Conservation (phyloP, 2,797 vertebrate genomes). For the Gymnothorax javanicus region DNA sequence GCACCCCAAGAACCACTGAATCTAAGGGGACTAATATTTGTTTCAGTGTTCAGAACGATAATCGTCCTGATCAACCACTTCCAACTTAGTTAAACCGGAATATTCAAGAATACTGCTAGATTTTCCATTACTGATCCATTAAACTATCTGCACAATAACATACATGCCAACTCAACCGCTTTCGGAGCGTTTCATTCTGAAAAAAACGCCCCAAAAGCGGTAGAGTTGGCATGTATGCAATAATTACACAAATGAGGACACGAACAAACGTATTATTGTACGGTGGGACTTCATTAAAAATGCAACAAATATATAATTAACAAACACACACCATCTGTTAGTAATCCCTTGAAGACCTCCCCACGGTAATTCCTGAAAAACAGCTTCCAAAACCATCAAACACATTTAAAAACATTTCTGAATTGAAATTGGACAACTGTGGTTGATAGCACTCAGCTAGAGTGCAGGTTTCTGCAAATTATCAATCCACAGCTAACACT, state of each 20-base stretch:
- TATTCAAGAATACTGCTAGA: background rate
- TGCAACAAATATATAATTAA: background rate
- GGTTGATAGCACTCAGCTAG: background rate
- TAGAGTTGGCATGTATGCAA: no score
- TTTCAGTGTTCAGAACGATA: background rate
- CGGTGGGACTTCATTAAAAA: background rate
- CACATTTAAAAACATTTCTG: conserved; percentile 6
- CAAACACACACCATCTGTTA: background rate
- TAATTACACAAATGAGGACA: background rate
- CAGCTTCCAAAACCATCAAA: background rate
- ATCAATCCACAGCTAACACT: background rate
- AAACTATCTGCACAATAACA: background rate
- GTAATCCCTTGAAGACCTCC: background rate
- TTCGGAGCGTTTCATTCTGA: no score
- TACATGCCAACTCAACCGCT: no score
- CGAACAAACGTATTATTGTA: background rate
- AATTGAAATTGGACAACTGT: background rate
- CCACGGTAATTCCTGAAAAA: background rate
- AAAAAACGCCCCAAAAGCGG: no score
- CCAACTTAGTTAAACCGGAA: background rate
- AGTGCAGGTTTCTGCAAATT: background rate
- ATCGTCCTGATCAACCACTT: background rate
- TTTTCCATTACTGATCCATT: background rate
- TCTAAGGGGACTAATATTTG: background rate
- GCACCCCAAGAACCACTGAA: background rate